phyloP scores from a whole-genome alignment of 2,888 invertebrate genomes.

The Hypomecis atomaria region DNA sequence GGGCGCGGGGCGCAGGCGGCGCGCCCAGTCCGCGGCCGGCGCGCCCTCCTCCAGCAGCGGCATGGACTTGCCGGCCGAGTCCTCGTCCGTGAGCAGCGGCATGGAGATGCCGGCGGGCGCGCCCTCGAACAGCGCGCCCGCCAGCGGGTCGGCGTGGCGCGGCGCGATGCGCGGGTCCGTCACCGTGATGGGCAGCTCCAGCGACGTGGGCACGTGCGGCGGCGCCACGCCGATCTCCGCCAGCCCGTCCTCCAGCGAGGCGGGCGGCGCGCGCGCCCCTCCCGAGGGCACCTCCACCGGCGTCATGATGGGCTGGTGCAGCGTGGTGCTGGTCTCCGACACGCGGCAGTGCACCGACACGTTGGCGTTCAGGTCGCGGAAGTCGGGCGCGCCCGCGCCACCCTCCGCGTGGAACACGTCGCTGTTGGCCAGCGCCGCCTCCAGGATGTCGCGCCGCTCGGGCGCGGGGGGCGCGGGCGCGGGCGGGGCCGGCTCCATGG shows the following conservation, averaged over 20 bases:
- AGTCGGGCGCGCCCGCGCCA: constrained; percentile 83
- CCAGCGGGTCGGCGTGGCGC: constrained; percentile 72
- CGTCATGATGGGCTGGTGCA: constrained; percentile 93
- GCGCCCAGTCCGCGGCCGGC: constrained; percentile 5
- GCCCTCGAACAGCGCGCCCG: constrained; percentile 59
- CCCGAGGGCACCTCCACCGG: constrained; percentile 88
- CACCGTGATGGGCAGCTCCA: constrained; percentile 90
- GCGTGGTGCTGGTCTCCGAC: constrained; percentile 89
- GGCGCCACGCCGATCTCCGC: constrained; percentile 85
- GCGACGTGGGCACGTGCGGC: constrained; percentile 86
- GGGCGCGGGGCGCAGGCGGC: constrained; percentile 55
- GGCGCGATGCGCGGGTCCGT: constrained; percentile 90
- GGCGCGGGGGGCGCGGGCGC: constrained; percentile 59
- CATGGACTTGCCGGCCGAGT: constrained; percentile 68
- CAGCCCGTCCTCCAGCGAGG: constrained; percentile 81
- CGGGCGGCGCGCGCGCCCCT: constrained; percentile 60
- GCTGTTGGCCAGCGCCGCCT: constrained; percentile 90
- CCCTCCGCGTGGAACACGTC: constrained; percentile 87
- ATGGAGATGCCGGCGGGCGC: constrained; percentile 81
- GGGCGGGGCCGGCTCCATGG: constrained; percentile 66
- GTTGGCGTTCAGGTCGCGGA: constrained; percentile 85
- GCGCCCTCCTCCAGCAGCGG: constrained; percentile 69
- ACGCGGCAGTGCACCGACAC: constrained; percentile 85
- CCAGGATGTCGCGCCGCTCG: constrained; percentile 88
- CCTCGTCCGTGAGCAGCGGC: constrained; percentile 85